Base-by-base conservation (phyloP, 2,888 invertebrate genomes). In the Synanthedon formicaeformis region DNA sequence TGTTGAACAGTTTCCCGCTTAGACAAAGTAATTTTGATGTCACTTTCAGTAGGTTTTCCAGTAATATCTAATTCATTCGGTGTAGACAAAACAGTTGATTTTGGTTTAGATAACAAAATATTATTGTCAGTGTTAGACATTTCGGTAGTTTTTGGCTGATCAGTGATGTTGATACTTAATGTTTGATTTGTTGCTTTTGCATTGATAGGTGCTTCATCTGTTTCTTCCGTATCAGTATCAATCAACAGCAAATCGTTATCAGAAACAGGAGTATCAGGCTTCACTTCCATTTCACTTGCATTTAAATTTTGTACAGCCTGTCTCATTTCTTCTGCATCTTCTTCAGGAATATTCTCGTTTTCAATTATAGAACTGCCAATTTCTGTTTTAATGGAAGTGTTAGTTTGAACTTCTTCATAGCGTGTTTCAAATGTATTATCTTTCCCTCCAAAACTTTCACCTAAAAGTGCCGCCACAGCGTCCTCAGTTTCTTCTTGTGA, bases 401-500 rank as follows among this genome's bases (percentile, higher is more conserved):
- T 80, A 72, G 59, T 77, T 80, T 86, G 80, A 51, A 80, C 73
- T 65, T 90, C 89, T 66, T 89, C 89, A 58, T 88, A 89, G 62
- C 88, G 88, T 64, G 86, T 89, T 48, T 84, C 82, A 73, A 91
- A 92, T 11, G 81, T 71, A 54, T 88, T 86, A 51, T 75, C 77
- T 66, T 86, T 89, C 13, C 91, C 92, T 1, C 94, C 93, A 68
- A 96, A 95, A 61, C 95, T 95, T 76, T 96, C 96, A 27, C 94
- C 95, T 53, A 96, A 79, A 34, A 96, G 81, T 1, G 96, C 96
- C 8, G 96, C 96, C 0, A 96, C 96, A 0, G 96, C 96, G 74
- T 96, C 96, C 77, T 95, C 96, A 0, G 96, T 96, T 81, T 96
- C 96, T 82, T 96, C 96, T 78, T 96, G 96, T 0, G 96, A 96